phyloP scores from a whole-genome alignment of 2,888 invertebrate genomes.

The Helobdella robusta region DNA sequence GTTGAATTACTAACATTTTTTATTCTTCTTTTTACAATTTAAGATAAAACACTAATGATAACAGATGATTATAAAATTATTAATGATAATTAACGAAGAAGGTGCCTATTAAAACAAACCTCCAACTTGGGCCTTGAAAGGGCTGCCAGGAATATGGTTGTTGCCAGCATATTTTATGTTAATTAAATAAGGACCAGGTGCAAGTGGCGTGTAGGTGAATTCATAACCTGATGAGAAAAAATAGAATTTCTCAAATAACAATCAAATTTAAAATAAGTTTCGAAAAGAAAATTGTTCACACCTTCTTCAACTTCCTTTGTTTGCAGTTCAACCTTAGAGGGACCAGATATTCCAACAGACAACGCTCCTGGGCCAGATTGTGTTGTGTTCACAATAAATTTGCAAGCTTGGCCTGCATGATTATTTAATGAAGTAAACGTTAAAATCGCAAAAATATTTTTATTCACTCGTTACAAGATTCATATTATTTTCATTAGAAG shows the following conservation, averaged over 20 bases:
- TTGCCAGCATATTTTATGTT: slow-evolving; percentile 87
- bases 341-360: slow-evolving; percentile 90
- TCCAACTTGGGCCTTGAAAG: slow-evolving; percentile 69
- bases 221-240: too few species aligned
- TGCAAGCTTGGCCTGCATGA: slow-evolving; percentile 68
- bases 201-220: slow-evolving; percentile 65
- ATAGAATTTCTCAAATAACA: too few species aligned
- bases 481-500: background rate
- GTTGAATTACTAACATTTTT: background rate
- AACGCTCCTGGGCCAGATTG: slow-evolving; percentile 89
- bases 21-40: background rate
- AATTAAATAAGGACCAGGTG: slow-evolving; percentile 91
- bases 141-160: slow-evolving; percentile 87
- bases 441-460: too few species aligned
- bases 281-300: too few species aligned
- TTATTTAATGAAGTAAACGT: too few species aligned
- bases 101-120: slow-evolving; percentile 39
- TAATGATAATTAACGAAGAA: background rate
- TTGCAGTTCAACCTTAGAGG: slow-evolving; percentile 83
- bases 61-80: background rate
- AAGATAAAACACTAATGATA: background rate
- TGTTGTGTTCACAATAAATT: slow-evolving; percentile 90
- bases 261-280: too few species aligned
- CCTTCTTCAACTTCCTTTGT: slow-evolving; percentile 93
- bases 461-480: background rate